Percentiles rank a stretch among this genome's conserved stretches.
Conservation (phyloP, 2,113 vertebrate species). For the Rhombomys opimus region DNA sequence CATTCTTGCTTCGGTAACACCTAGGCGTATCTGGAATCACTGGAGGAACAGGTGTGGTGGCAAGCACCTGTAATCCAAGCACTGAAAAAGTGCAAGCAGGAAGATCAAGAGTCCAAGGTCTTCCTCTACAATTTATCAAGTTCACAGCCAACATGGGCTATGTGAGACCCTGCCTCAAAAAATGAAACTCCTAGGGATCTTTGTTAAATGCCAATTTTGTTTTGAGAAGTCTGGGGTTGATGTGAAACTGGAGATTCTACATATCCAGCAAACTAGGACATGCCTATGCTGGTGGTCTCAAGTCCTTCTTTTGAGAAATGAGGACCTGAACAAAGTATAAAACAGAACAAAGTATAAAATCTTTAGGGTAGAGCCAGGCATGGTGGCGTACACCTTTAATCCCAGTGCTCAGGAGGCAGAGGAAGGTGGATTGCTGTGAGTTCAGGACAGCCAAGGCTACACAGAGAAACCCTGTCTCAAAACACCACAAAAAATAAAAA, state of each 20-base stretch:
- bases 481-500: too few relatives aligned
- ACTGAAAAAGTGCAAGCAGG: neutral
- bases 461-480: too few relatives aligned
- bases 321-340: constrained; percentile 54
- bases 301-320: constrained; percentile 23
- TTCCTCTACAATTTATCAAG: neutral
- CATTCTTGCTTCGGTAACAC: neutral
- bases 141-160: neutral
- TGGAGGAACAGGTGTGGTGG: neutral
- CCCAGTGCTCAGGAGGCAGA: too few relatives aligned
- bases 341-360: constrained; percentile 56
- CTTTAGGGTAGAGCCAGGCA: neutral
- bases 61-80: neutral
- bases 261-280: constrained; percentile 31
- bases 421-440: too few relatives aligned
- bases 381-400: too few relatives aligned
- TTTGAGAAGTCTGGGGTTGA: neutral
- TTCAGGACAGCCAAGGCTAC: too few relatives aligned
- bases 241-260: neutral
- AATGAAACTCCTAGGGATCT: neutral
- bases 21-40: neutral
- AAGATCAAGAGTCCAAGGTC: neutral
- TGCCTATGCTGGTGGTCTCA: neutral
- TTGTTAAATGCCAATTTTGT: constrained; percentile 53
- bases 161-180: neutral